These are phyloP conservation scores for Phylloscopus whistleri DNA, from an alignment of 2,113 vertebrate species.

Conservation along the genomic window DNA sequence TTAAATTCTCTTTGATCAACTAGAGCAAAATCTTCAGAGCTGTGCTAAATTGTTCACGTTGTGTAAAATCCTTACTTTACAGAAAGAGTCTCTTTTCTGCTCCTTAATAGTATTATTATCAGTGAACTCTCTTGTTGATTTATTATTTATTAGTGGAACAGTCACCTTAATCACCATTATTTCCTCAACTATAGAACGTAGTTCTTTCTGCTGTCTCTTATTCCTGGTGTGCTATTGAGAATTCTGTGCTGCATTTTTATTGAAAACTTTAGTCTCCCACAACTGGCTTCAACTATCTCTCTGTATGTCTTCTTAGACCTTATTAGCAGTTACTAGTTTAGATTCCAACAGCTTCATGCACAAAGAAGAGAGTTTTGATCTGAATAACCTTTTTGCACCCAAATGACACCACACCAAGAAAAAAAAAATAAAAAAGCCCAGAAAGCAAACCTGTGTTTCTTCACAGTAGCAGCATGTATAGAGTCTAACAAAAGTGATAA, in stretches of 20 bases:
- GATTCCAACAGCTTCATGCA: not conserved
- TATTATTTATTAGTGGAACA: constrained; percentile 52
- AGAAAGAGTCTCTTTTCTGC: not conserved
- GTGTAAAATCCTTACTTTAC: constrained; percentile 21
- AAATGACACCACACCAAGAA: not conserved
- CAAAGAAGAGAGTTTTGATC: not conserved
- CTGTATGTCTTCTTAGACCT: not conserved
- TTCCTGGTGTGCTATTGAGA: not conserved
- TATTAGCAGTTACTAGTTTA: not conserved
- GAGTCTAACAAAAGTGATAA: not conserved
- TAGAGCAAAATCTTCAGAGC: constrained; percentile 35
- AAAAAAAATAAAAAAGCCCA: not conserved
- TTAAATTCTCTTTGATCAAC: constrained; percentile 64
- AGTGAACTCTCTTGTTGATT: not conserved
- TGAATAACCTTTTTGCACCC: not conserved
- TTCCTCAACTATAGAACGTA: not conserved
- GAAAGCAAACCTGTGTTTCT: not conserved
- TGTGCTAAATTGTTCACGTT: constrained; percentile 44
- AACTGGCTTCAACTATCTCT: not conserved
- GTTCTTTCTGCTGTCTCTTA: not conserved
- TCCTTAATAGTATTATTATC: not conserved
- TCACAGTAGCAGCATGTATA: not conserved
- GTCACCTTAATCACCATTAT: constrained; percentile 4
- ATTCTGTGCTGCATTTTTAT: not conserved
- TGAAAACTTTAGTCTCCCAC: not conserved